These are phyloP conservation scores for Neoscelio sp. DNA, from an alignment of 2,888 invertebrate species.

Conservation along the genomic window DNA sequence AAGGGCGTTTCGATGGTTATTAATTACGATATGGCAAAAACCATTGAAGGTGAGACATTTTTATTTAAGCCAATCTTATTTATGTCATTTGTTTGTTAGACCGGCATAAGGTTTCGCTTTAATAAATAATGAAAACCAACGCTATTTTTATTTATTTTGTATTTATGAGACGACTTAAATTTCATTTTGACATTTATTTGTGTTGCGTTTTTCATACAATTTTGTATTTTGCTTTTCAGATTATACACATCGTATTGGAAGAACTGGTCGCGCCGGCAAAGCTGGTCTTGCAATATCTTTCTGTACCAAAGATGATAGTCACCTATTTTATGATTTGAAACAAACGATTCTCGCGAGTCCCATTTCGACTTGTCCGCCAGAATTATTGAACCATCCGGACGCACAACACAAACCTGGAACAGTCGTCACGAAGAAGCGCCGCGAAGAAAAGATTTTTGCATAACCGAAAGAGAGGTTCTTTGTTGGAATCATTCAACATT, in stretches of 20 bases:
- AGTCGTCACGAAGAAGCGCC: slow-evolving; percentile 95
- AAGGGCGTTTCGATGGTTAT: slow-evolving; percentile 99
- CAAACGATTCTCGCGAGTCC: slow-evolving; percentile 95
- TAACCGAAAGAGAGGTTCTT: slow-evolving; percentile 84
- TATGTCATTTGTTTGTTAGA: neutral
- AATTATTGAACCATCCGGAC: slow-evolving; percentile 98
- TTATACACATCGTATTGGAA: slow-evolving; percentile 98
- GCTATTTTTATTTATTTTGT: slow-evolving; percentile 11
- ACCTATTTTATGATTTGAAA: slow-evolving; percentile 98
- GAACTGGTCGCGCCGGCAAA: slow-evolving; percentile 99
- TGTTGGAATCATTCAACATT: too few species aligned
- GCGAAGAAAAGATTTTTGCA: slow-evolving; percentile 98
- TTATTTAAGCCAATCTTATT: neutral
- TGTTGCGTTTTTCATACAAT: too few species aligned
- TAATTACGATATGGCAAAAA: slow-evolving; percentile 99
- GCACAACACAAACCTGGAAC: slow-evolving; percentile 99
- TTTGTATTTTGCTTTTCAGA: too few species aligned
- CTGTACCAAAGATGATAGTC: slow-evolving; percentile 98
- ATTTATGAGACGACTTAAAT: too few species aligned
- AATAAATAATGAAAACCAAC: too few species aligned
- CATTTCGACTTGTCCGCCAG: slow-evolving; percentile 97
- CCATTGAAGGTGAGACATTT: slow-evolving; percentile 90
- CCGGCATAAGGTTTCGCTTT: too few species aligned
- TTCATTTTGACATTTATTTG: too few species aligned
- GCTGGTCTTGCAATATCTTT: slow-evolving; percentile 98